Base-by-base conservation (phyloP, 2,888 invertebrate genomes). In the Ramazzottius varieornatus region DNA sequence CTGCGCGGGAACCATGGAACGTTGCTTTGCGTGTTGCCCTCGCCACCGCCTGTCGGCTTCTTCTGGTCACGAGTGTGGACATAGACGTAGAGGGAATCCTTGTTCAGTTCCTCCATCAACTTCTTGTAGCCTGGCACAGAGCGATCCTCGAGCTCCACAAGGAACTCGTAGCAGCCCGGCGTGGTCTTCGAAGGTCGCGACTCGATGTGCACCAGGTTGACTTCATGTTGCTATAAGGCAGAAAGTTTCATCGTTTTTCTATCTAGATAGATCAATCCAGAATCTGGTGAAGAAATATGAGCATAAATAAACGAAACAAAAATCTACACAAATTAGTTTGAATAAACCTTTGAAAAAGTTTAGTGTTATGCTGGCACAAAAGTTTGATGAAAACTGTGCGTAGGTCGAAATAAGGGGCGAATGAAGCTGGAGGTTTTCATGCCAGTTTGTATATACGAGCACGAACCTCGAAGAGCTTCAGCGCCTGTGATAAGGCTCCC, bases 1-100 rank as follows among this genome's bases (percentile, higher is more conserved):
- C 90, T 84, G 65, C 86, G 81, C 0, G 98, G 98, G 75, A 98
- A 98, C 98, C 98, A 98, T 0, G 94, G 94, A 0, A 93, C 87
- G 20, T 54, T 54, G 54, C 54, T 54, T 4, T 16, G 54, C 24
- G 54, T 54, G 4, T 4, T n/a, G 20, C 54, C 54, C 29, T 54
- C 54, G 4, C 4, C 54, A 8, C 4, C 4, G 24, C 54, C 54
- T 13, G 29, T 54, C 29, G 54, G 29, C 20, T 8, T 29, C 24
- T 54, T 54, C 54, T 54, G 54, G 29, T 54, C 54, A 54, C 54
- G 54, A 13, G 54, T 16, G 54, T 54, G 54, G 4, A 54, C 54
- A 29, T 54, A 54, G 16, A 54, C 54, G 54, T 54, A 54, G 20
- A 54, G 4, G 20, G 54, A 54, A 8, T 54, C 16, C 54, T 54